Base-by-base conservation (phyloP, 2,113 vertebrate genomes). In the Peucedramus taeniatus region DNA sequence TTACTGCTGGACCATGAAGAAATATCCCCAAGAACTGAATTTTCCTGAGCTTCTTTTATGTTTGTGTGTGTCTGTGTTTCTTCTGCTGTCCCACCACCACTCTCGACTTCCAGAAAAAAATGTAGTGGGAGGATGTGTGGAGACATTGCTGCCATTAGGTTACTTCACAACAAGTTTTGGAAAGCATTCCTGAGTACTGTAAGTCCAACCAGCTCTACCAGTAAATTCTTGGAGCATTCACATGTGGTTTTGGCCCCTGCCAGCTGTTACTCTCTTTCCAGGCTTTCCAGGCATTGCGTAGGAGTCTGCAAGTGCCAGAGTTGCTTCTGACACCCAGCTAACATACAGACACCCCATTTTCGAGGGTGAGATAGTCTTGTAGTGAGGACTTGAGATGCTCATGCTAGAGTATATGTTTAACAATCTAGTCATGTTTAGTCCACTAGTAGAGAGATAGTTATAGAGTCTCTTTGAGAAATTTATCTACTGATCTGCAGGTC, bases 361-460 rank as follows among this genome's bases (percentile, higher is more conserved):
- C 30, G 33, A 70, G 26, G 21, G 42, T 88, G 35, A 72, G 35
- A 42, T 69, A 33, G 26, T 61, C 33, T 44, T 8, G 39, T 22
- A 79, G 19, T 47, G 20, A 33, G 37, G 39, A 65, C 27, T 65
- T 0, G 2, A 83, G 54, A 39, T 39, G 28, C 50, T 91, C 11
- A 10, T 83, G 85, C 63, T 71, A 77, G 78, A 51, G 28, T 65
- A 10, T 44, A 19, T 40, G 28, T 69, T 97, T 90, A 65, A 69
- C 93, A 93, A 92, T 93, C 94, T 83, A 68, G 60, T 94, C 79
- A 20, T 35, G 56, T 65, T 88, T 83, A 74, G 81, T 80, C 60
- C 75, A 59, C 54, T 86, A 49, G 23, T 28, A 66, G 54, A 92
- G 59, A 80, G n/a, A 61, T 57, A 93, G n/a, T 45, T 26, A 3